These are phyloP conservation scores for Schizotus pectinicornis DNA, from an alignment of 2,888 invertebrate species.

Conservation along the genomic window DNA sequence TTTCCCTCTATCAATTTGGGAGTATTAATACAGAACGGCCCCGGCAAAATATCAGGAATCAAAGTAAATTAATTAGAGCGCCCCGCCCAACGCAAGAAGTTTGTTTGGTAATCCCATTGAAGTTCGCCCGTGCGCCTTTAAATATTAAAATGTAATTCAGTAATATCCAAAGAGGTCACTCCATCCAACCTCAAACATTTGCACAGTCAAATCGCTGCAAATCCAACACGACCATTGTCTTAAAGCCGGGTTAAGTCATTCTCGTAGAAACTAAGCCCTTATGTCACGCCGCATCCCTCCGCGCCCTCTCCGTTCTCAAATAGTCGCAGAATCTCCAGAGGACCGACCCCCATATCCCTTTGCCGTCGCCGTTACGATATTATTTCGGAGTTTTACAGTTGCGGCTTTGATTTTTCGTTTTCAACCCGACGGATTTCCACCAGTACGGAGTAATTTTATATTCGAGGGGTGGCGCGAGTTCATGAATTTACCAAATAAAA, in stretches of 20 bases:
- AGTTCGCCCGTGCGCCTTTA: constrained; percentile 1
- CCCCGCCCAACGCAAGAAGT: not conserved
- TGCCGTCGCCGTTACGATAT: no score
- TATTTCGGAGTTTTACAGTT: not conserved
- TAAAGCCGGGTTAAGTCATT: constrained; percentile 32
- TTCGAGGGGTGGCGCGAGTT: constrained; percentile 4
- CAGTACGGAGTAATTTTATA: not conserved
- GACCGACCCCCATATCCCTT: constrained; percentile 2
- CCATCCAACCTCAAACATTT: constrained; percentile 42
- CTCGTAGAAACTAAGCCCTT: constrained; percentile 18
- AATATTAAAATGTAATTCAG: constrained; percentile 21
- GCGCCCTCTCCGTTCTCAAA: constrained; percentile 12
- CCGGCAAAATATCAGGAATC: not conserved
- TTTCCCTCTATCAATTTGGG: no score
- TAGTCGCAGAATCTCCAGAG: constrained; percentile 1
- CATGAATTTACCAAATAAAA: constrained; percentile 7
- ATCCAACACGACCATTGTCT: constrained; percentile 42
- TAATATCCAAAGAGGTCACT: constrained; percentile 27
- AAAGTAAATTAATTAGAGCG: not conserved
- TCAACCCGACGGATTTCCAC: not conserved
- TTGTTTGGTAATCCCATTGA: not conserved
- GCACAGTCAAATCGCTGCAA: constrained; percentile 40
- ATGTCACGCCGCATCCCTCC: constrained; percentile 20
- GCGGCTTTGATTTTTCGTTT: not conserved
- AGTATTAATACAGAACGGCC: not conserved